Conservation (phyloP, 2,113 vertebrate genomes). For the Bubo blakistoni region DNA sequence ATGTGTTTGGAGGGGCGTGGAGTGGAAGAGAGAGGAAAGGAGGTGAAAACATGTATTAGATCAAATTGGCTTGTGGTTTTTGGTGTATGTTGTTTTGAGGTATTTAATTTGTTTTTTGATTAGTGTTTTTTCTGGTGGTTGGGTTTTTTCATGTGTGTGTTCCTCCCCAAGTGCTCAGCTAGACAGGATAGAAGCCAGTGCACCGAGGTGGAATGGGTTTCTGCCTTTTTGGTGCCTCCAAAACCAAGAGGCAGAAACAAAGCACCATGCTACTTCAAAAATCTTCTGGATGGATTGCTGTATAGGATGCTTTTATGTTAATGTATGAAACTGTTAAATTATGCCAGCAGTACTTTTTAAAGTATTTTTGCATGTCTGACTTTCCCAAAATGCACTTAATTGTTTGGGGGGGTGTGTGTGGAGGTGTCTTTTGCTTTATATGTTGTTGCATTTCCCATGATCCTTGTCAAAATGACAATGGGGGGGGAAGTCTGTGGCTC, state of each 20-base stretch:
- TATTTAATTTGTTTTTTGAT: neutral
- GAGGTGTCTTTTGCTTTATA: neutral
- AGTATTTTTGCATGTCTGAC: neutral
- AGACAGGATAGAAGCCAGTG: neutral
- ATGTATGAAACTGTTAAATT: neutral
- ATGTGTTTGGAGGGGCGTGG: neutral
- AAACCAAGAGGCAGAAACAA: neutral
- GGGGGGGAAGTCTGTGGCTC: neutral
- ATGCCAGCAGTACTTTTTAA: neutral
- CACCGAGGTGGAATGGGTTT: neutral
- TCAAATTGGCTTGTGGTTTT: no score
- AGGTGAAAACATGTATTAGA: neutral
- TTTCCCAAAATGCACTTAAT: neutral
- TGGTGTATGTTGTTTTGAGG: no score
- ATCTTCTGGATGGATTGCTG: neutral
- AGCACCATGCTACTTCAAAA: neutral
- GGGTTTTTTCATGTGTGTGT: no score
- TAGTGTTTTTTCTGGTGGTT: neutral
- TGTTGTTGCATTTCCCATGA: no score
- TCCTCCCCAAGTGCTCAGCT: fast-evolving
- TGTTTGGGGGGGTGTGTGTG: no score
- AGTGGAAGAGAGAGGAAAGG: neutral
- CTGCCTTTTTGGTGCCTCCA: neutral
- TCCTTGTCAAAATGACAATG: neutral
- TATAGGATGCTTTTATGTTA: neutral